Percentiles rank a stretch among this genome's conserved stretches.
These are phyloP conservation scores for Apocheima hispidaria DNA, from an alignment of 2,888 invertebrate species.

Conservation along the genomic window DNA sequence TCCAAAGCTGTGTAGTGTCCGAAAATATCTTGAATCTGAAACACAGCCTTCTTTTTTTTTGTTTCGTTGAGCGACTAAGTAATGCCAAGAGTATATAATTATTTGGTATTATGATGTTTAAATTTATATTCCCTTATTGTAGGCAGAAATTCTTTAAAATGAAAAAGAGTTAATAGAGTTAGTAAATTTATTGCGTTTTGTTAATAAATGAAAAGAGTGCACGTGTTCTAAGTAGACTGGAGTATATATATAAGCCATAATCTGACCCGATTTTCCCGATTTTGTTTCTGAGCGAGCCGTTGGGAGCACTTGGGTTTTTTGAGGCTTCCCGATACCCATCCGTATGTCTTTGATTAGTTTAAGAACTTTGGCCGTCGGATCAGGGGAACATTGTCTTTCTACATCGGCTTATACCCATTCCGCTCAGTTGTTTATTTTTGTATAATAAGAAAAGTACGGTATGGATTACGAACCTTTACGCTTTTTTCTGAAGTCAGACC, in stretches of 20 bases:
- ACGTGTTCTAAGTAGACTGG: slow-evolving; percentile 27
- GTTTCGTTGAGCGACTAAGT: not conserved
- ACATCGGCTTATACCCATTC: slow-evolving; percentile 19
- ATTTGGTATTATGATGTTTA: not conserved
- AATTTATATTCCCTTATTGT: too few species aligned
- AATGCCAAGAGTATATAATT: not conserved
- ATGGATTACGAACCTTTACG: slow-evolving; percentile 7
- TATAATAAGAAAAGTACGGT: slow-evolving; percentile 9
- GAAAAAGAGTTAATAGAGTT: not conserved
- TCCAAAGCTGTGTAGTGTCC: not conserved
- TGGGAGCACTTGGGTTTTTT: slow-evolving; percentile 20
- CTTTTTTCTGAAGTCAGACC: slow-evolving; percentile 4
- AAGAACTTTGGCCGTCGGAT: slow-evolving; percentile 30
- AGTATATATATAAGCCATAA: slow-evolving; percentile 35
- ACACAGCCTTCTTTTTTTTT: too few species aligned
- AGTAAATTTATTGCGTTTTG: not conserved
- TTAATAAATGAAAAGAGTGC: slow-evolving; percentile 20
- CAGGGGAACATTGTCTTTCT: slow-evolving; percentile 29
- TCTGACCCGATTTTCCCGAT: slow-evolving; percentile 36
- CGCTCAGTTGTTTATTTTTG: slow-evolving; percentile 16
- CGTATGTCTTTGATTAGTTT: slow-evolving; percentile 34
- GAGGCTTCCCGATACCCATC: slow-evolving; percentile 15
- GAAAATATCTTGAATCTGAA: not conserved
- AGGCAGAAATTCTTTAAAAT: too few species aligned
- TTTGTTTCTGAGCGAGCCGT: slow-evolving; percentile 15